phyloP scores from a whole-genome alignment of 2,113 vertebrate genomes.

The Panthera leo region DNA sequence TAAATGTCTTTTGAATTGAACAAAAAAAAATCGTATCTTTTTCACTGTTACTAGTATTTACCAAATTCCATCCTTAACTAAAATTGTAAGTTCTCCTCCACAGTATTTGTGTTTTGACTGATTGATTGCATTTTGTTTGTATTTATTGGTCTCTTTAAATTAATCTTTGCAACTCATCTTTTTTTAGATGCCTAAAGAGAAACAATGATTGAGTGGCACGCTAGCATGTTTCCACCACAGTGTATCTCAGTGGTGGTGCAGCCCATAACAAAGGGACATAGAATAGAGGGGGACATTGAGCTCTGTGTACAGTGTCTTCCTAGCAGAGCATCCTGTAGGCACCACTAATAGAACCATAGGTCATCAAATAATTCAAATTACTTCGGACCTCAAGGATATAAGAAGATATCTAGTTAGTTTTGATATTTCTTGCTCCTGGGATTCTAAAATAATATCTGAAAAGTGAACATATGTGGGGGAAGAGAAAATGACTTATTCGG shows the following conservation, averaged over 20 bases:
- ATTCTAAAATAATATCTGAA: slow-evolving; percentile 21
- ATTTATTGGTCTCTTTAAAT: not conserved
- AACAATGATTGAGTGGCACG: not conserved
- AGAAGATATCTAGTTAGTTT: not conserved
- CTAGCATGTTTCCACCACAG: not conserved
- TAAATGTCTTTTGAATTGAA: not conserved
- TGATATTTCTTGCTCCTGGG: not conserved
- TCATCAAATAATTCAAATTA: not conserved
- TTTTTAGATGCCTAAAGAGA: not conserved
- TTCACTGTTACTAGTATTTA: not conserved
- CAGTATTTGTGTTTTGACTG: not conserved
- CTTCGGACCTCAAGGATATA: not conserved
- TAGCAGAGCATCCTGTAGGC: not conserved
- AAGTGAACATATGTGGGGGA: fast-evolving
- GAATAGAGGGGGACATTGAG: not conserved
- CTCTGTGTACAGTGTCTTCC: fast-evolving
- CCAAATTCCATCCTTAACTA: not conserved
- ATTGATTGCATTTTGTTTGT: not conserved
- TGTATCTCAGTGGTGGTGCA: not conserved
- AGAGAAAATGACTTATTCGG: not conserved
- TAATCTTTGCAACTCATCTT: not conserved
- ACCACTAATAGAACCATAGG: not conserved
- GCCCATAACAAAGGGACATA: not conserved
- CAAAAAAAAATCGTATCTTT: not conserved
- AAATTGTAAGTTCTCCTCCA: not conserved